These are phyloP conservation scores for Drosophila heteroneura DNA, from an alignment of 2,888 invertebrate species.

Conservation along the genomic window DNA sequence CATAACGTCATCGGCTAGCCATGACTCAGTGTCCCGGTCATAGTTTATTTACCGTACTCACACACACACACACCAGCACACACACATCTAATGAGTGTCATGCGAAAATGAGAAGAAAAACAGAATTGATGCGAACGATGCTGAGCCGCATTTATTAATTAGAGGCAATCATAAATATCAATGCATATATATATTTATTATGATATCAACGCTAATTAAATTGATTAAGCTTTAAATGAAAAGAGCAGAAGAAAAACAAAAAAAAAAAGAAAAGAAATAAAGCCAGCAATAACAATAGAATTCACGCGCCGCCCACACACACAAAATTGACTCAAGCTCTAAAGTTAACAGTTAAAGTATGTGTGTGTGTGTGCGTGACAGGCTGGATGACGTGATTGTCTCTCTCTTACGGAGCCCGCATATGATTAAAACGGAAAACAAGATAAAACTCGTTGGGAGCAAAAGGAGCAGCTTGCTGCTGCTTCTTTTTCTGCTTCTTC, in stretches of 20 bases:
- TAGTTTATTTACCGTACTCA: conserved; percentile 67
- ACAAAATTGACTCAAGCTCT: conserved; percentile 48
- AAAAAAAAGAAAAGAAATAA: conserved; percentile 10
- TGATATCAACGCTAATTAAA: conserved; percentile 46
- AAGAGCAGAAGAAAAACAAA: conserved; percentile 6
- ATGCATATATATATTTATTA: conserved; percentile 11
- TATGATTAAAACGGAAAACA: conserved; percentile 81
- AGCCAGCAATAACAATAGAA: conserved; percentile 50
- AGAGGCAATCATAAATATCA: conserved; percentile 35
- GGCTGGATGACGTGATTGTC: conserved; percentile 79
- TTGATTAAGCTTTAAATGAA: conserved; percentile 58
- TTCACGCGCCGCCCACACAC: conserved; percentile 49
- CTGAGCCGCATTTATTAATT: conserved; percentile 51
- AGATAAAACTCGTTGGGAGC: conserved; percentile 78
- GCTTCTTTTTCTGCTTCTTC: conserved; percentile 25
- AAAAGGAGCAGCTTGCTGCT: conserved; percentile 61
- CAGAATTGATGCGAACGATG: conserved; percentile 53
- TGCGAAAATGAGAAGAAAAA: conserved; percentile 46
- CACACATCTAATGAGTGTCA: conserved; percentile 11
- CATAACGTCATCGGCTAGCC: conserved; percentile 73
- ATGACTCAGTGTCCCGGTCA: conserved; percentile 70
- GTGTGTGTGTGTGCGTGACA: conserved; percentile 51
- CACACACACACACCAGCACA: conserved; percentile 27
- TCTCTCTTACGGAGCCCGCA: conserved; percentile 67
- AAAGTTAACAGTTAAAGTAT: conserved; percentile 58